Evolutionary conservation across 92 coral and sea anemone species (phyloP), one percentile per base, ranked within the genome.

Genomic region (Phenganax stokvisi): DNA sequence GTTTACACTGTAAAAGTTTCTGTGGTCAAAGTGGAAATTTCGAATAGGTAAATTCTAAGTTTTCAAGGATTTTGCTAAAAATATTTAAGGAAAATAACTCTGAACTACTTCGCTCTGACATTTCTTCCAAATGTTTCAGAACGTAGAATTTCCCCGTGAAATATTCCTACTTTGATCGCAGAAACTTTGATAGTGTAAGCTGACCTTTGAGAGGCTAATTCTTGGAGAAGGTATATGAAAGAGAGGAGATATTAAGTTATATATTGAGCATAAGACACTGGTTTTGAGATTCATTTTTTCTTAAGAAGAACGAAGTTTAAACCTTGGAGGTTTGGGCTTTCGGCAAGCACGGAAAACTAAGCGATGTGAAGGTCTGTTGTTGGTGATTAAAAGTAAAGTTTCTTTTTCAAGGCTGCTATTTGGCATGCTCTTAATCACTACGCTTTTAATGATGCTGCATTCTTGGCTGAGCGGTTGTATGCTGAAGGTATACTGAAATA

Each of bases 371-470:
- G 47, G 67, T 61, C 28, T 30, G 52, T 20, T 7, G 13, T 69
- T 69, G 16, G 10, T 51, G 9, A 6, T 13, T 31, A 1, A 69
- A 31, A 69, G 74, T 12, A 25, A 37, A 57, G 27, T 76, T 82
- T 47, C 80, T 1, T 30, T 56, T 85, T 87, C 3, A 55, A 96
- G 99, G 97, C 99, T 63, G 90, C 99, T 44, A 90, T 96, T 77
- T 96, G 99, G 99, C 97, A 96, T 86, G 99, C 99, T 58, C 89
- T 96, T 52, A 91, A 91, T 70, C 97, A 96, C 85, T 96, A 96
- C 84, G 96, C 97, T 13, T 92, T 87, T 81, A 77, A 81, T 9
- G 96, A 96, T 86, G 99, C 99, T 25, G 91, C 92, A 83, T 96
- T 96, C 75, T 88, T 96, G 56, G 99, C 99, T 55, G 99, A 96